phyloP scores from a whole-genome alignment of 2,113 vertebrate species.

The Lethenteron camtschaticum region DNA sequence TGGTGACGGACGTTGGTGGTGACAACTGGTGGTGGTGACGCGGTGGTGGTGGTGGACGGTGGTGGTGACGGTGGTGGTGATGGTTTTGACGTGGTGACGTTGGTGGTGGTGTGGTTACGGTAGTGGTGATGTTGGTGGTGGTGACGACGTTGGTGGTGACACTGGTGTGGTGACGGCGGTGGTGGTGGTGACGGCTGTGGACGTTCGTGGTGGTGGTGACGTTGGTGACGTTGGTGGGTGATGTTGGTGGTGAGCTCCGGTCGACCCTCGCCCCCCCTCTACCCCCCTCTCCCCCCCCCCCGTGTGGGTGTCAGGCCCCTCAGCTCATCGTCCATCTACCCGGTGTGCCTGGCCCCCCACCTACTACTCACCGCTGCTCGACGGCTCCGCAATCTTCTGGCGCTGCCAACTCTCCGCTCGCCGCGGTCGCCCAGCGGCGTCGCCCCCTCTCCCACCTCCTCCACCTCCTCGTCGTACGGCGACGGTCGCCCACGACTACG shows the following conservation, averaged over 20 bases:
- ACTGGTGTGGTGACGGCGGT: too few species aligned
- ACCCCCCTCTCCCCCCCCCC: background rate
- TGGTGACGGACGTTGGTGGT: background rate
- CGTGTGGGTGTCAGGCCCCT: constrained; percentile 36
- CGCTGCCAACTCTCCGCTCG: constrained; percentile 26
- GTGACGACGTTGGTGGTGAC: too few species aligned
- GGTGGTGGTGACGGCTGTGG: too few species aligned
- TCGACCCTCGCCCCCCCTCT: too few species aligned
- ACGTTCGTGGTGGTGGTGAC: too few species aligned
- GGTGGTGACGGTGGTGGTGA: background rate
- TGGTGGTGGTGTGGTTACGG: too few species aligned
- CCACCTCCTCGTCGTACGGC: constrained; percentile 9
- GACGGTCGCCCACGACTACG: too few species aligned
- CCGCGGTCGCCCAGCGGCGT: background rate
- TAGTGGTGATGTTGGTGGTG: too few species aligned
- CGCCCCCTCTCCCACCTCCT: background rate
- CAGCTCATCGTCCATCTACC: constrained; percentile 75
- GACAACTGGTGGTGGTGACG: background rate
- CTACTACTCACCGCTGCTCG: constrained; percentile 79
- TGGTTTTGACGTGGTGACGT: too few species aligned
- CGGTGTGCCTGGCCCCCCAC: constrained; percentile 60
- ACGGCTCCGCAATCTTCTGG: constrained; percentile 81
- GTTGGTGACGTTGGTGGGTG: too few species aligned
- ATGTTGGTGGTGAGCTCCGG: too few species aligned
- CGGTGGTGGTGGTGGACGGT: background rate